Evolutionary conservation across 2,113 vertebrate species (phyloP).

Genomic region (Stomatorhinus ivindoensis): DNA sequence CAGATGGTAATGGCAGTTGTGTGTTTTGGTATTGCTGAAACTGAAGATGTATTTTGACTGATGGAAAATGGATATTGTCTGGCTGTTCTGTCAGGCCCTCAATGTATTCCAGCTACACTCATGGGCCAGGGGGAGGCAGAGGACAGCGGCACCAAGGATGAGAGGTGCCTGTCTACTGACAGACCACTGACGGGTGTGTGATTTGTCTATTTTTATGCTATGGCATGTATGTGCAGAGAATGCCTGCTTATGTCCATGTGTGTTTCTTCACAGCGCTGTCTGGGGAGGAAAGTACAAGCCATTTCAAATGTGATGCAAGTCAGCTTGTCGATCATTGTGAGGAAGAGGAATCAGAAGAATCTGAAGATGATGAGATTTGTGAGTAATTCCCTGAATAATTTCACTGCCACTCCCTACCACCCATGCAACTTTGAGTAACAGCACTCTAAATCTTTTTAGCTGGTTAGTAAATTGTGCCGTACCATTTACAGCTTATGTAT

Average conservation of each 20-base stretch:
- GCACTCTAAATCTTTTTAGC: background rate
- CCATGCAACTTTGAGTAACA: background rate
- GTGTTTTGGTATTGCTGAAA: background rate
- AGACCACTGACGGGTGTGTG: background rate
- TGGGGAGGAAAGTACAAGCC: background rate
- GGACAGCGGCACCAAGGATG: background rate
- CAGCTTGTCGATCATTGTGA: background rate
- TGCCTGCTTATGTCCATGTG: background rate
- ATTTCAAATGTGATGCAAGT: background rate
- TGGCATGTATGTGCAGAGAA: background rate
- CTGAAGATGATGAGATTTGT: constrained; percentile 12
- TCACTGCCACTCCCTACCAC: background rate
- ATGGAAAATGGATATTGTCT: background rate
- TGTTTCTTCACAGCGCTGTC: background rate
- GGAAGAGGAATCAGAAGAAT: background rate
- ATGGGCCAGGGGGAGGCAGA: background rate
- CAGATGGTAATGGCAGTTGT: background rate
- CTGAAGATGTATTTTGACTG: background rate
- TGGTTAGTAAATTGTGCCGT: background rate
- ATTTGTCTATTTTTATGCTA: background rate
- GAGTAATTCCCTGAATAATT: background rate
- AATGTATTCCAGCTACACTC: background rate
- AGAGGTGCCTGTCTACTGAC: background rate
- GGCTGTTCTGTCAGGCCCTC: background rate
- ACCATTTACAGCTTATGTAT: background rate